Conservation (phyloP, 2,888 invertebrate genomes). For the Phrixothrix hirtus region DNA sequence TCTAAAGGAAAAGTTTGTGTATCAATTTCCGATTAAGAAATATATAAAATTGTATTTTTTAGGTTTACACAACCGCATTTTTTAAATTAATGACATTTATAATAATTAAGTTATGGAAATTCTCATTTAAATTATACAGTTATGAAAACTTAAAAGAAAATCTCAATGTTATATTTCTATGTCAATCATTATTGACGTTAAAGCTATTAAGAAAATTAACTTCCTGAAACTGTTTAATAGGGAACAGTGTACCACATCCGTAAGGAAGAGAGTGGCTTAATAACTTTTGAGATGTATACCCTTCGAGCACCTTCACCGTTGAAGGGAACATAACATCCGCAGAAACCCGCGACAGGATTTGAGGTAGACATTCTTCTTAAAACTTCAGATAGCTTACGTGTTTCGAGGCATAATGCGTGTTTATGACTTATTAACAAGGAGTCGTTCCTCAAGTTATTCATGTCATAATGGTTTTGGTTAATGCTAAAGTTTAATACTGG, state of each 20-base stretch:
- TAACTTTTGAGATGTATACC: slow-evolving; percentile 24
- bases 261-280: slow-evolving; percentile 24
- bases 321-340: slow-evolving; percentile 23
- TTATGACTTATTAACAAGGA: slow-evolving; percentile 21
- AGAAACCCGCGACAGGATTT: slow-evolving; percentile 29
- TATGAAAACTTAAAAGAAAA: too few relatives aligned
- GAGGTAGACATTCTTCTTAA: slow-evolving; percentile 23
- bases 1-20: too few relatives aligned
- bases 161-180: too few relatives aligned
- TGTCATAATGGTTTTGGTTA: too few relatives aligned
- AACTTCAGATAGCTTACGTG: slow-evolving; percentile 22
- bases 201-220: slow-evolving; percentile 17
- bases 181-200: too few relatives aligned
- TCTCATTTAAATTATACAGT: too few relatives aligned
- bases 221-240: slow-evolving; percentile 18
- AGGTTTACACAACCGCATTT: too few relatives aligned
- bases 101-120: too few relatives aligned
- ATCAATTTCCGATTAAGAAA: too few relatives aligned
- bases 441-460: slow-evolving; percentile 1
- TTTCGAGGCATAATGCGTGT: slow-evolving; percentile 20
- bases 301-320: slow-evolving; percentile 18
- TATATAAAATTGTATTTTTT: too few relatives aligned
- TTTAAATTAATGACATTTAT: too few relatives aligned
- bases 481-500: neutral
- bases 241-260: slow-evolving; percentile 24